Evolutionary conservation across 2,113 vertebrate species (phyloP).

Genomic region (Ageneiosus marmoratus): DNA sequence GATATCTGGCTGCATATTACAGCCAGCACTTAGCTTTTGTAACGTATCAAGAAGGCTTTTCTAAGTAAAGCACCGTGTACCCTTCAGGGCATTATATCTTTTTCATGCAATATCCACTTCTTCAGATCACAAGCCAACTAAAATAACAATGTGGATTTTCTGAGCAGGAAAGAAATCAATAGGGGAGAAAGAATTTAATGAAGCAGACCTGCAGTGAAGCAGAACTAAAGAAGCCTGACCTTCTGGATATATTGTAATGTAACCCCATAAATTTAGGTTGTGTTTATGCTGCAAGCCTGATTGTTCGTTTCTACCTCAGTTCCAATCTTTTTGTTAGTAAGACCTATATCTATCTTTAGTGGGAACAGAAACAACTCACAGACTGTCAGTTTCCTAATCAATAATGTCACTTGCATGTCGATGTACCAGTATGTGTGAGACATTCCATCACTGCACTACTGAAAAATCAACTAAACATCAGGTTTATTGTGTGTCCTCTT

Average conservation of each 20-base stretch:
- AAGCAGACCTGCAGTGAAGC: background rate
- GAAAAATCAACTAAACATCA: background rate
- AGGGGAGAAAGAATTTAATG: slow-evolving; percentile 20
- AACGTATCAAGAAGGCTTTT: background rate
- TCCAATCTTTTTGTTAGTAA: background rate
- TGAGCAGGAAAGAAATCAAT: slow-evolving; percentile 17
- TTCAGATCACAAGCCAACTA: slow-evolving; percentile 35
- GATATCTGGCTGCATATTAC: slow-evolving; percentile 1
- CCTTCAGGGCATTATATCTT: slow-evolving; percentile 35
- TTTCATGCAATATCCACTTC: slow-evolving; percentile 35
- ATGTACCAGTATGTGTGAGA: background rate
- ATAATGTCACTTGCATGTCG: background rate
- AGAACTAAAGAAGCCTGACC: background rate
- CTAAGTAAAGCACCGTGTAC: slow-evolving; percentile 24
- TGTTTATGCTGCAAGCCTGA: background rate
- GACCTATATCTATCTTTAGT: background rate
- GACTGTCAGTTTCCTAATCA: background rate
- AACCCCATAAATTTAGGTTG: slow-evolving; percentile 12
- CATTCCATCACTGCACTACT: background rate
- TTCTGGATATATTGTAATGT: slow-evolving; percentile 14
- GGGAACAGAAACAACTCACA: background rate
- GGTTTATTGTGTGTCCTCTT: too few species aligned
- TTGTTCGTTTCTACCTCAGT: background rate
- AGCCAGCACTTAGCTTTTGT: background rate
- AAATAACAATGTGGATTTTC: slow-evolving; percentile 26